Base-by-base conservation (phyloP, 2,797 vertebrate species). In the Carapus acus region DNA sequence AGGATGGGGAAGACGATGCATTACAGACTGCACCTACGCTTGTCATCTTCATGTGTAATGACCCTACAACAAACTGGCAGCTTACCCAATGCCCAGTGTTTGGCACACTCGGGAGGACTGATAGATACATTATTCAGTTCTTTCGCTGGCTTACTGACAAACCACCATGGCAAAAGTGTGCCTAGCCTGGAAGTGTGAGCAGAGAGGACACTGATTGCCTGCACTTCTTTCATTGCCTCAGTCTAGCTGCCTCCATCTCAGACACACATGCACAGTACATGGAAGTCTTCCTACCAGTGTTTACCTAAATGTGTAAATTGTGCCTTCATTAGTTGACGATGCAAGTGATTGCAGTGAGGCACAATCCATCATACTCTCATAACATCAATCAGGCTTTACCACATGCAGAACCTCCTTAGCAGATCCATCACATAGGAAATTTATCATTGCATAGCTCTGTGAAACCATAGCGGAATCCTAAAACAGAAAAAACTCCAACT, bases 41-140 rank as follows among this genome's bases (percentile, higher is more conserved):
- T 82, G 77, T 85, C 83, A 86, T 77, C 83, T 78, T 71, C 79
- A 82, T 81, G 78, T 81, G 80, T 84, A 87, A 87, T 85, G 79
- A 88, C 81, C 79, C 78, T 61, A 69, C 84, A 86, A 82, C 78
- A 80, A 80, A 80, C 75, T 78, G 78, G 82, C 79, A 80, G 77
- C 66, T 60, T 74, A 62, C 71, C 80, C 66, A 50, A 60, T 75
- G 73, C 67, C 78, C 78, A 43, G 62, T 59, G 60, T 73, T 62
- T 57, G 2, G 57, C 57, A 67, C 67, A 77, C 67, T 79, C 70
- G 52, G 64, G 55, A 62, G 67, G 72, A 80, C 69, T 76, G 79
- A 79, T 78, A 57, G 77, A 86, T 81, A 76, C 82, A 84, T 86
- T 85, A 86, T 85, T 85, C 79, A 81, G 75, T 65, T 76, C 73